These are phyloP conservation scores for Contarinia nasturtii DNA, from an alignment of 1,140 invertebrate species.

Conservation along the genomic window DNA sequence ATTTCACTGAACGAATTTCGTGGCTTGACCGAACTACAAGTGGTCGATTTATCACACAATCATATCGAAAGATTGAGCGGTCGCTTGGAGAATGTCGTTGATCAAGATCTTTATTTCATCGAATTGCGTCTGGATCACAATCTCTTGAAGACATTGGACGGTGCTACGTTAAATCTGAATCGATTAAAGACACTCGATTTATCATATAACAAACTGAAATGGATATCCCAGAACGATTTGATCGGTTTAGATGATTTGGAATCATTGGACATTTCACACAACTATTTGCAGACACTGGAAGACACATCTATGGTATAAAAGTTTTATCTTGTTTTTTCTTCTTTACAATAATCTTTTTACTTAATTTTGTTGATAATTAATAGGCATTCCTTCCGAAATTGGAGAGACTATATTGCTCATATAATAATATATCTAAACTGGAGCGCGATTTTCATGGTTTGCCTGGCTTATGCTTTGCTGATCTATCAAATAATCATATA, in stretches of 20 bases:
- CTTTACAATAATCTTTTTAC: slow-evolving; percentile 3
- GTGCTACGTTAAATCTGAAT: slow-evolving; percentile 47
- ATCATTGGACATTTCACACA: slow-evolving; percentile 54
- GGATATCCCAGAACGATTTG: slow-evolving; percentile 50
- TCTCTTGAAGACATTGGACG: slow-evolving; percentile 42
- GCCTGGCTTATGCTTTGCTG: slow-evolving; percentile 53
- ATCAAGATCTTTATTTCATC: slow-evolving; percentile 42
- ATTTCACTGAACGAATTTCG: slow-evolving; percentile 58
- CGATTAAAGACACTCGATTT: slow-evolving; percentile 48
- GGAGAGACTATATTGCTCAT: slow-evolving; percentile 50
- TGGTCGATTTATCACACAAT: slow-evolving; percentile 56
- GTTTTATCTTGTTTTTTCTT: slow-evolving; percentile 2
- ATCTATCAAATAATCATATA: slow-evolving; percentile 56
- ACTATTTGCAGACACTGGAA: slow-evolving; percentile 50
- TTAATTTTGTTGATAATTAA: slow-evolving; percentile 14
- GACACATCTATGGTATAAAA: slow-evolving; percentile 52
- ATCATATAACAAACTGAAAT: slow-evolving; percentile 48
- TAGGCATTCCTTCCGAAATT: slow-evolving; percentile 57
- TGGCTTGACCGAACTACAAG: slow-evolving; percentile 40
- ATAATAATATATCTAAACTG: slow-evolving; percentile 48
- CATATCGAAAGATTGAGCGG: slow-evolving; percentile 43
- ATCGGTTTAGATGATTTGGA: slow-evolving; percentile 48
- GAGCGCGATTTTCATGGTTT: slow-evolving; percentile 62
- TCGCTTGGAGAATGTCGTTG: slow-evolving; percentile 51
- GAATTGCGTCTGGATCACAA: slow-evolving; percentile 56